These are phyloP conservation scores for Charina bottae DNA, from an alignment of 2,113 vertebrate species.

Conservation along the genomic window DNA sequence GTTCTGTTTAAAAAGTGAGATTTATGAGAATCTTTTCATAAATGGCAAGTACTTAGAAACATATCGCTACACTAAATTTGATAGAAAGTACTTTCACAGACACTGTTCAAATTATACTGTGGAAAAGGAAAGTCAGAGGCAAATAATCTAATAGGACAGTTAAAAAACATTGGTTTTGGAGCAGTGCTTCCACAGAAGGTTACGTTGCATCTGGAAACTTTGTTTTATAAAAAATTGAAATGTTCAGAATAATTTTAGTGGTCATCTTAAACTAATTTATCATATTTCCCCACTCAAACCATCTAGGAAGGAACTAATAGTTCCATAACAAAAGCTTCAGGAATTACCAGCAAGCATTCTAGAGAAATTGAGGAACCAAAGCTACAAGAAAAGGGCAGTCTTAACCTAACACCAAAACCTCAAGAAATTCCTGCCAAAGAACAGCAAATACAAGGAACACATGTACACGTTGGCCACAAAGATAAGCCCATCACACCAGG, in stretches of 20 bases:
- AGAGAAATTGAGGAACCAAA: constrained; percentile 64
- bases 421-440: constrained; percentile 62
- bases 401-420: constrained; percentile 42
- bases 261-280: neutral
- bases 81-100: neutral
- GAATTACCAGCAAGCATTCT: constrained; percentile 39
- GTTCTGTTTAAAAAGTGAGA: neutral
- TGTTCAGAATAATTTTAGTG: neutral
- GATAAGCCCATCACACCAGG: constrained; percentile 76
- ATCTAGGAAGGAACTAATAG: constrained; percentile 35
- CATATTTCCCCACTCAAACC: neutral
- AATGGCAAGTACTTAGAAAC: neutral
- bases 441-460: constrained; percentile 69
- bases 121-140: neutral
- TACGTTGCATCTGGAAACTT: neutral
- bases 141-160: neutral
- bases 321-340: constrained; percentile 48
- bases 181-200: neutral
- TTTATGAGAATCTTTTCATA: neutral
- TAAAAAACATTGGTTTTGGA: neutral
- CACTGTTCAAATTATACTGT: neutral
- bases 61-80: neutral
- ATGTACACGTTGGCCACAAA: constrained; percentile 73
- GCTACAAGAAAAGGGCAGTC: constrained; percentile 37
- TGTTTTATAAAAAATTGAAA: neutral